Percentiles rank a stretch among this genome's conserved stretches.
Evolutionary conservation across 2,888 invertebrate genomes (phyloP).

Genomic region (Apodemia duryi): DNA sequence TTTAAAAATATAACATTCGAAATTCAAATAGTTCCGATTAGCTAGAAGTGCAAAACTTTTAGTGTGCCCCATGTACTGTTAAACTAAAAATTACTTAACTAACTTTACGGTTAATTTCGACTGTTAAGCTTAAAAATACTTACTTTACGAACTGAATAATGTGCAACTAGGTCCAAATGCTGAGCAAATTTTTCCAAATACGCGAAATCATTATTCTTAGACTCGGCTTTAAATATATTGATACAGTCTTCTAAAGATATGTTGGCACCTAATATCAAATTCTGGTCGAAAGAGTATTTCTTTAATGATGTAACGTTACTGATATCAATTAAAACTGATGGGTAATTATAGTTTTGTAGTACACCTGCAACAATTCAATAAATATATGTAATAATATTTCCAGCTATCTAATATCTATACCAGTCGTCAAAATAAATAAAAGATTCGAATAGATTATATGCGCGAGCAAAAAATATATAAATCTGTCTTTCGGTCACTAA

Average conservation of each 20-base stretch:
- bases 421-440: too few relatives aligned
- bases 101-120: background rate
- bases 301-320: conserved; percentile 54
- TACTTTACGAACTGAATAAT: conserved; percentile 11
- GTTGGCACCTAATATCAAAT: conserved; percentile 77
- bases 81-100: too few relatives aligned
- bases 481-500: too few relatives aligned
- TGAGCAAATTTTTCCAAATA: conserved; percentile 76
- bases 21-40: too few relatives aligned
- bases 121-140: background rate
- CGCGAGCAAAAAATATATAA: too few relatives aligned
- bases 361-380: conserved; percentile 43
- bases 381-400: too few relatives aligned
- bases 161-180: conserved; percentile 80
- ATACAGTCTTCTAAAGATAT: conserved; percentile 78
- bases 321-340: conserved; percentile 55
- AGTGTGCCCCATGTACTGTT: too few relatives aligned
- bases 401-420: too few relatives aligned
- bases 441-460: too few relatives aligned
- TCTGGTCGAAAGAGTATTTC: conserved; percentile 49
- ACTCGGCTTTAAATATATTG: conserved; percentile 58
- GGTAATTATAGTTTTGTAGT: conserved; percentile 49
- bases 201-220: conserved; percentile 58
- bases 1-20: too few relatives aligned
- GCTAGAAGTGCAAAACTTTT: too few relatives aligned